phyloP scores from a whole-genome alignment of 2,113 vertebrate species.

The Lethenteron camtschaticum region DNA sequence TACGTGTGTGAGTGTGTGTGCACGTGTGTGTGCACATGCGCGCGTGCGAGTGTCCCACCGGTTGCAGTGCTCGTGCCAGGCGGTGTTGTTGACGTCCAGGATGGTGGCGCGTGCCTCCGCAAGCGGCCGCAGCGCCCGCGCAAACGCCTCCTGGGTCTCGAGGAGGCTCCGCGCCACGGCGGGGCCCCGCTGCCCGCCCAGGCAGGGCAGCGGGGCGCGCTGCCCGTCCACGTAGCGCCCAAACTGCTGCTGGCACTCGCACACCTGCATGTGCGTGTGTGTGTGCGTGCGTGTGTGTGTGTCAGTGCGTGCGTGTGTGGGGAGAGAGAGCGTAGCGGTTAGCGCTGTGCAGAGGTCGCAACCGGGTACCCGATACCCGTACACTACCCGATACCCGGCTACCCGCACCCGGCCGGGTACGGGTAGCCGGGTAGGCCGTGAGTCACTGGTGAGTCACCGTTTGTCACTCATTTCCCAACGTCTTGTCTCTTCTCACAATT shows the following conservation, averaged over 20 bases:
- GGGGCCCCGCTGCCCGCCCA: constrained; percentile 26
- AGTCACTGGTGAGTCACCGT: no score
- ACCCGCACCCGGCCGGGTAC: no score
- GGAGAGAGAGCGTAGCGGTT: no score
- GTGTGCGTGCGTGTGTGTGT: neutral
- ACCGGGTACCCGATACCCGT: no score
- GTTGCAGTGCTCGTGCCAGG: constrained; percentile 38
- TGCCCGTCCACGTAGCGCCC: constrained; percentile 27
- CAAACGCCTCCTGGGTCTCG: constrained; percentile 34
- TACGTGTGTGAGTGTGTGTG: no score
- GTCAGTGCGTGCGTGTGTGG: no score
- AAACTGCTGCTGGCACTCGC: constrained; percentile 50
- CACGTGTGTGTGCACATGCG: no score
- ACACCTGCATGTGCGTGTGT: constrained; percentile 27
- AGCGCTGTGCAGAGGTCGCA: no score
- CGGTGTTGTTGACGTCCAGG: constrained; percentile 36
- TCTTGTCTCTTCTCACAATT: no score
- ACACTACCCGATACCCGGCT: no score
- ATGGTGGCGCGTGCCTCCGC: constrained; percentile 19
- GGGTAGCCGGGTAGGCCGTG: no score
- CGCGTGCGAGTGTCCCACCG: constrained; percentile 16
- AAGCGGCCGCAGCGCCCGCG: constrained; percentile 24
- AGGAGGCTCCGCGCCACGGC: constrained; percentile 27
- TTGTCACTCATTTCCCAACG: no score
- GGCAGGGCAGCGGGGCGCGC: constrained; percentile 27